phyloP scores from a whole-genome alignment of 2,113 vertebrate species.

The Monopterus albus region DNA sequence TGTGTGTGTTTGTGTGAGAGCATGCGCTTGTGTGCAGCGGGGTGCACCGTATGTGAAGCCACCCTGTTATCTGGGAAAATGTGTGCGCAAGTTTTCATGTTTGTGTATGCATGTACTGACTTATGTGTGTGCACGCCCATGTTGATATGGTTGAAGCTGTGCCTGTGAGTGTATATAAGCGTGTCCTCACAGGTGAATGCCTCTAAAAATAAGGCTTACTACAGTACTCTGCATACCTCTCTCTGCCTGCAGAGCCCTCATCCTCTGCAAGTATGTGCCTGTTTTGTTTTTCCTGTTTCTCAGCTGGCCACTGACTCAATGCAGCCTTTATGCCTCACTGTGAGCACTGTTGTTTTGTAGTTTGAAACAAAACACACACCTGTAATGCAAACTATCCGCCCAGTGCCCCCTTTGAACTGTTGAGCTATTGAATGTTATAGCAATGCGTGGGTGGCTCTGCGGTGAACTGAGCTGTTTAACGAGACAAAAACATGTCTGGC shows the following conservation, averaged over 20 bases:
- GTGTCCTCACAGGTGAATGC: conserved; percentile 27
- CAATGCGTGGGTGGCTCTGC: conserved; percentile 21
- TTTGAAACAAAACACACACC: conserved; percentile 44
- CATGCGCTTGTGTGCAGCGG: too few species aligned
- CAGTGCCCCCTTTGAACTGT: conserved; percentile 22
- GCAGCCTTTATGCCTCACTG: conserved; percentile 33
- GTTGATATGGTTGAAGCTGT: not conserved
- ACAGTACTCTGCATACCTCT: conserved; percentile 31
- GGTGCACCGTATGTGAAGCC: too few species aligned
- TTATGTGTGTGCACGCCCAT: not conserved
- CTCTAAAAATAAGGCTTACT: conserved; percentile 22
- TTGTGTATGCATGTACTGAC: not conserved
- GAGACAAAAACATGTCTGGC: conserved; percentile 52
- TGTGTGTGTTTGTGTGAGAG: conserved; percentile 2
- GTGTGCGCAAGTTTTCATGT: not conserved
- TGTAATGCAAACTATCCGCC: conserved; percentile 36
- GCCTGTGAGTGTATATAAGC: conserved; percentile 9
- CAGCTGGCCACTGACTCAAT: conserved; percentile 22
- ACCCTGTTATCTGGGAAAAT: not conserved
- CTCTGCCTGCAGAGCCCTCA: conserved; percentile 12
- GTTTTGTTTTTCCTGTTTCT: conserved; percentile 56
- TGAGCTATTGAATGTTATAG: conserved; percentile 26
- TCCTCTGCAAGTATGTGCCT: conserved; percentile 45
- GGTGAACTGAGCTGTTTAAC: not conserved
- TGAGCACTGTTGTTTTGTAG: not conserved